phyloP scores from a whole-genome alignment of 2,113 vertebrate genomes.

The Pogonocichla stellata region DNA sequence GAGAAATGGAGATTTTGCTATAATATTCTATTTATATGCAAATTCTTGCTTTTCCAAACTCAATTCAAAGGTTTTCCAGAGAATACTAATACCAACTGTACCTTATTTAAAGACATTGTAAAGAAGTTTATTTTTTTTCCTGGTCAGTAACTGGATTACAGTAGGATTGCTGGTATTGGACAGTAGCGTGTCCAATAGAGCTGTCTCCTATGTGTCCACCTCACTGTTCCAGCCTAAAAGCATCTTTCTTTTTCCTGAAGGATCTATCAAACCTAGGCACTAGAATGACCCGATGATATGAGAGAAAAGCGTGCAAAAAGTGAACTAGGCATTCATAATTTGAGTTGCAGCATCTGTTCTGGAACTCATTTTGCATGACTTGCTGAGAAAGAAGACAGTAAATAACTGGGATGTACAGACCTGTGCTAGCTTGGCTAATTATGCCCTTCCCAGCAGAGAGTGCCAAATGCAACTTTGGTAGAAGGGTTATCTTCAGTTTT shows the following conservation, averaged over 20 bases:
- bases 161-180: not conserved
- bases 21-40: slow-evolving; percentile 62
- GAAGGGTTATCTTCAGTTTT: not conserved
- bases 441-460: not conserved
- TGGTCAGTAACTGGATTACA: not conserved
- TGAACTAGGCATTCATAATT: not conserved
- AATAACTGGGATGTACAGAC: not conserved
- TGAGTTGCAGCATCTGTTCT: not conserved
- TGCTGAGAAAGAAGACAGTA: not conserved
- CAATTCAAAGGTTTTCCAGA: not conserved
- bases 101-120: not conserved
- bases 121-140: not conserved
- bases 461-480: not conserved
- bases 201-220: not conserved
- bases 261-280: not conserved
- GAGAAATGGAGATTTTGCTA: not conserved
- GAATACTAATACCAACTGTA: slow-evolving; percentile 27
- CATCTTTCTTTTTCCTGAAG: not conserved
- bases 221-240: not conserved
- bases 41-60: slow-evolving; percentile 26
- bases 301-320: not conserved
- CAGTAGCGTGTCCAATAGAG: not conserved
- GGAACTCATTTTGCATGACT: not conserved
- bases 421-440: not conserved
- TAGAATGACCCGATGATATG: rapidly evolving